These are phyloP conservation scores for Psophia crepitans DNA, from an alignment of 2,113 vertebrate species.

Conservation along the genomic window DNA sequence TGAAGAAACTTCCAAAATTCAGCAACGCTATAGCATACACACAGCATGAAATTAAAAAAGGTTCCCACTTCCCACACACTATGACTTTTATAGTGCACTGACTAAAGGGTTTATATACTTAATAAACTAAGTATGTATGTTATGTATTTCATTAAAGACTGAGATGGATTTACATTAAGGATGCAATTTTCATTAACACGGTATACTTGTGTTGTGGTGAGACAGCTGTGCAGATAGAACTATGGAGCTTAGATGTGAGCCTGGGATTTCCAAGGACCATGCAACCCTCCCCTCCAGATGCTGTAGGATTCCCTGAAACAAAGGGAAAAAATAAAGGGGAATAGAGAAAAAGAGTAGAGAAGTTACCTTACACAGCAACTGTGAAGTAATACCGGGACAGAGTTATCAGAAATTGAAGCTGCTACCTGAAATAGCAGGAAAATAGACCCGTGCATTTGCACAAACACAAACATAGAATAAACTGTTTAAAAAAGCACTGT, in stretches of 20 bases:
- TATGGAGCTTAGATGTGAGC: not conserved
- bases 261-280: not conserved
- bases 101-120: not conserved
- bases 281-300: not conserved
- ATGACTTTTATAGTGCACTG: not conserved
- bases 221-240: not conserved
- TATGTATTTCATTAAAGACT: not conserved
- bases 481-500: not conserved
- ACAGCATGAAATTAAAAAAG: not conserved
- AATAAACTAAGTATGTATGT: not conserved
- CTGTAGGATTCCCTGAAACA: not conserved
- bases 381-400: not conserved
- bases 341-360: not conserved
- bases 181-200: not conserved
- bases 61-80: not conserved
- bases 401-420: not conserved
- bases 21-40: not conserved
- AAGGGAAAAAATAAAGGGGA: not conserved
- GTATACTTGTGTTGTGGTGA: not conserved
- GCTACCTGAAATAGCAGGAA: not conserved
- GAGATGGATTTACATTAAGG: not conserved
- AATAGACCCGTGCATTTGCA: not conserved
- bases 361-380: not conserved
- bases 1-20: slow-evolving; percentile 79
- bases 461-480: not conserved